Evolutionary conservation across 2,888 invertebrate species (phyloP), one percentile per base, ranked within the genome.

Genomic region (Rambutsinella grinnellia): DNA sequence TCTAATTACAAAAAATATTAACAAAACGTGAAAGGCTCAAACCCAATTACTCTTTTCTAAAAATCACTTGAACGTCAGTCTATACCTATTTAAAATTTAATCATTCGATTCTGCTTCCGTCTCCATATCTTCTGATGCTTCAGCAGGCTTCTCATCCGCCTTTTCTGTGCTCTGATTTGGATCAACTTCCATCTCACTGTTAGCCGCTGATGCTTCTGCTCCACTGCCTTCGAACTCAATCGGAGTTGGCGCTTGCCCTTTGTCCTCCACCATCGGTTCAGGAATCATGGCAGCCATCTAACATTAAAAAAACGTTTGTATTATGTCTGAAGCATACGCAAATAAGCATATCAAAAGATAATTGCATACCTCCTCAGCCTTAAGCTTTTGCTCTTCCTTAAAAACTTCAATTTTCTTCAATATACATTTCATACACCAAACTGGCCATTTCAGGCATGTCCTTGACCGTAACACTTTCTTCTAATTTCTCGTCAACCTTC

Each of bases 371-470:
- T 75, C 66, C 10, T 60, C 51, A 10, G 62, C 75, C 54, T 75
- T 63, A 10, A 68, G 21, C 24, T 57, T 51, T 21, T 76, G 68
- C 24, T 78, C 78, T 46, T 66, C 26, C 15, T 70, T 66, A 10
- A 75, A 6, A 49, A 89, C 88, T 71, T 91, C 90, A 65, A 95
- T 91, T 85, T 92, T 91, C 63, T 92, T 90, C 85, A 93, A n/a
- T 90, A 86, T 99, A 99, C 88, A 95, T 92, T 85, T 96, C 93
- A 87, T 94, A 97, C 0, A 99, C 98, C 87, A 94, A 96, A 85
- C 94, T 92, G 0, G 96, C 95, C 94, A 98, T 96, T 85, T 97
- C 94, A 1, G 95, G 92, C 94, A 99, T 97, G 87, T 96, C 94
- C 78, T 91, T 89, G 19, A 94, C 91, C 49, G 91, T 88, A 85